These are phyloP conservation scores for Macaria liturata DNA, from an alignment of 2,888 invertebrate species.

Conservation along the genomic window DNA sequence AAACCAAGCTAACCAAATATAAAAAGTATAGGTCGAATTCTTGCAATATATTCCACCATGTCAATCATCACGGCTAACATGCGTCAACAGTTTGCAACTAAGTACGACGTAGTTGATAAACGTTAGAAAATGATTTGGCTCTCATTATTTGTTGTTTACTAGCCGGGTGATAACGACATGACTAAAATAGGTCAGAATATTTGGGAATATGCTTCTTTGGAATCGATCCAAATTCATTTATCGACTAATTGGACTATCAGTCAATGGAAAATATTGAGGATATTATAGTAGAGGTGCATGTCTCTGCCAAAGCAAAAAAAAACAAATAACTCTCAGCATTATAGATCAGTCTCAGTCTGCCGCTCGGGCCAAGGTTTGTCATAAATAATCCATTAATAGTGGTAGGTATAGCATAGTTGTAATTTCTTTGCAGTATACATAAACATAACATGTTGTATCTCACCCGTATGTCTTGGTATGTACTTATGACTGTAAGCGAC, in stretches of 20 bases:
- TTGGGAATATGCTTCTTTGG: conserved; percentile 12
- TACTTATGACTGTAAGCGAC: too few species aligned
- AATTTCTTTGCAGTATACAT: too few species aligned
- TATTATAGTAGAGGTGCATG: not conserved
- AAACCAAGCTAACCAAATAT: too few species aligned
- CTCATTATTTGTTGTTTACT: conserved; percentile 16
- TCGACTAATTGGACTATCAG: conserved; percentile 15
- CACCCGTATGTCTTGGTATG: too few species aligned
- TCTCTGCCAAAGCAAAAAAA: not conserved
- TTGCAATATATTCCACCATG: too few species aligned
- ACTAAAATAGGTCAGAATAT: conserved; percentile 17
- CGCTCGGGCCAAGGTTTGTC: too few species aligned
- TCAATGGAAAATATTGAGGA: conserved; percentile 11
- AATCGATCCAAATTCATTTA: conserved; percentile 17
- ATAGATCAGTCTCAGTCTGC: too few species aligned
- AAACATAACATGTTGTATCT: too few species aligned
- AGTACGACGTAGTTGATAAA: not conserved
- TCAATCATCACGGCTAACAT: too few species aligned
- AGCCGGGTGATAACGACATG: conserved; percentile 13
- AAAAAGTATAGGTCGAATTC: too few species aligned
- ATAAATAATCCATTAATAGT: too few species aligned
- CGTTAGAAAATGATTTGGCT: conserved; percentile 27
- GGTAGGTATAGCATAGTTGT: too few species aligned
- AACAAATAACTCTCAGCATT: not conserved
- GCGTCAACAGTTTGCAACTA: not conserved